phyloP scores from a whole-genome alignment of 2,888 invertebrate species.

The Ceraclea dissimilis region DNA sequence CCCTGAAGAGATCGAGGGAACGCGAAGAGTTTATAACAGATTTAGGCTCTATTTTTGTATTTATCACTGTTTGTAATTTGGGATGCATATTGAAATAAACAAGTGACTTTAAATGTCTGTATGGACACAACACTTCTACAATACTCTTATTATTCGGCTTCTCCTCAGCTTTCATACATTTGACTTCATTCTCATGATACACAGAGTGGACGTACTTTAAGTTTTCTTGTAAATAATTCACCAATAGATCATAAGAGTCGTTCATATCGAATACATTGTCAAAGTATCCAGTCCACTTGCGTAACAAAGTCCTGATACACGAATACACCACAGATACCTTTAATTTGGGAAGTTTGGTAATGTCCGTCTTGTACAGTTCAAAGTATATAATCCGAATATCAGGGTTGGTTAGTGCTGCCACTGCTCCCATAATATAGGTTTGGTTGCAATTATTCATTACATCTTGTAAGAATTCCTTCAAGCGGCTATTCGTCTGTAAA shows the following conservation, averaged over 20 bases:
- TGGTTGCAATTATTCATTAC: neutral
- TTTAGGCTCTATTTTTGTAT: neutral
- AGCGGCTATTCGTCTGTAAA: too few species aligned
- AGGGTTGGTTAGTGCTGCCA: neutral
- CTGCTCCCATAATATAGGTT: neutral
- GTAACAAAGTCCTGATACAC: conserved; percentile 4
- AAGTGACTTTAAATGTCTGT: conserved; percentile 4
- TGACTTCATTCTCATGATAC: neutral
- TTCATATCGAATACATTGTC: neutral
- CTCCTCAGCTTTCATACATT: neutral
- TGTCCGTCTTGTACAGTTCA: conserved; percentile 3
- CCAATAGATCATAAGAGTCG: neutral
- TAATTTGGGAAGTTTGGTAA: neutral
- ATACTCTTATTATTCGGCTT: neutral
- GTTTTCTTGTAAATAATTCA: conserved; percentile 2
- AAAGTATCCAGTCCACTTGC: conserved; percentile 9
- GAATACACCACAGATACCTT: neutral
- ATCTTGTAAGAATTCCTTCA: neutral
- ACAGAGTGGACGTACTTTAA: neutral
- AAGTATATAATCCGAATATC: conserved; percentile 3
- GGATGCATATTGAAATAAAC: conserved; percentile 3
- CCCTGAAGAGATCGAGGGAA: neutral
- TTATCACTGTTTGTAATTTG: neutral
- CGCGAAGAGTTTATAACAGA: neutral
- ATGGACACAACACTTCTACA: conserved; percentile 1